Conservation (phyloP, 2,113 vertebrate species). For the Nettapus auritus region DNA sequence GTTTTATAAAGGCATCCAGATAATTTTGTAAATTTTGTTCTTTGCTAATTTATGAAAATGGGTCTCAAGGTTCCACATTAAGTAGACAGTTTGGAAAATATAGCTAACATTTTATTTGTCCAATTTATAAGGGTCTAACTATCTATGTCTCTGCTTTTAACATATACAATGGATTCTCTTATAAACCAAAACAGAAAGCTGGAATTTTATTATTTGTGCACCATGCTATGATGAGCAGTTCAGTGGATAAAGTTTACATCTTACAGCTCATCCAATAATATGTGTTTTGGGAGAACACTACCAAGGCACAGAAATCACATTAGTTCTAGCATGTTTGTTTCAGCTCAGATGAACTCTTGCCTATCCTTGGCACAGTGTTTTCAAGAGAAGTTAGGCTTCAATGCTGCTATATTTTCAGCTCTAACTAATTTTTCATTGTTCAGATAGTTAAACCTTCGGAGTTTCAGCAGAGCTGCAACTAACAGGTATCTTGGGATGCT, state of each 20-base stretch:
- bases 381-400: slow-evolving; percentile 27
- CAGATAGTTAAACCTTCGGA: slow-evolving; percentile 63
- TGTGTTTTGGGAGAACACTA: background rate
- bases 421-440: slow-evolving; percentile 64
- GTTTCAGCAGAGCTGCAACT: slow-evolving; percentile 33
- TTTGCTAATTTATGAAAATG: background rate
- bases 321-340: slow-evolving; percentile 1
- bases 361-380: slow-evolving; percentile 17
- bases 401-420: slow-evolving; percentile 12
- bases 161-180: background rate
- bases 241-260: background rate
- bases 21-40: background rate
- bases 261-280: background rate
- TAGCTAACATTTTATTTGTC: background rate
- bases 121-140: background rate
- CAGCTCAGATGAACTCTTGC: slow-evolving; percentile 13
- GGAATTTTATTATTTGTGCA: background rate
- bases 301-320: background rate
- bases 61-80: background rate
- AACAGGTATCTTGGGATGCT: slow-evolving; percentile 44
- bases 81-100: background rate
- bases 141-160: background rate
- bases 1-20: background rate
- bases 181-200: background rate
- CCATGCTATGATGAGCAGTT: background rate